These are phyloP conservation scores for Crossocerus cetratus DNA, from an alignment of 2,888 invertebrate genomes.

Conservation along the genomic window DNA sequence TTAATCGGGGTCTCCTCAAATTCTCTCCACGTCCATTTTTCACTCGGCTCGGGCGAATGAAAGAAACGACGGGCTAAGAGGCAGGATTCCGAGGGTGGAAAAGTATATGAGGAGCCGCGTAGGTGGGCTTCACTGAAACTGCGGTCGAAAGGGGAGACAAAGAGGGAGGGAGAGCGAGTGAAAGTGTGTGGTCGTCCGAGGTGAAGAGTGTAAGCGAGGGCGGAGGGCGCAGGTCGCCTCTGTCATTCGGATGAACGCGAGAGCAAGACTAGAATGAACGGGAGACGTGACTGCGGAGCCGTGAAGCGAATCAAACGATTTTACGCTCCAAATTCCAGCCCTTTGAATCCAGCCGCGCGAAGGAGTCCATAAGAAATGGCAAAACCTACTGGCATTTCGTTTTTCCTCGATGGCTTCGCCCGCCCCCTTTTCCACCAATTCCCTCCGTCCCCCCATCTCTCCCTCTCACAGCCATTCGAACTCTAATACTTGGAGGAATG, in stretches of 20 bases:
- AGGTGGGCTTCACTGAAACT: conserved; percentile 12
- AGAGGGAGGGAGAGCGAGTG: conserved; percentile 12
- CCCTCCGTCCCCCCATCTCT: no score
- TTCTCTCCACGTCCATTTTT: neutral
- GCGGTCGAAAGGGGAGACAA: neutral
- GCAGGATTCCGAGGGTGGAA: conserved; percentile 6
- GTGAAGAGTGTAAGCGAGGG: conserved; percentile 19
- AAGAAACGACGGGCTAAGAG: neutral
- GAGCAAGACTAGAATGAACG: conserved; percentile 53
- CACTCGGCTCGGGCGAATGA: neutral
- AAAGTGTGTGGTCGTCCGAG: conserved; percentile 29
- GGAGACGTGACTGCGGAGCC: conserved; percentile 66
- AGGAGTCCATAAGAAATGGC: conserved; percentile 42
- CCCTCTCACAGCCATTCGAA: neutral
- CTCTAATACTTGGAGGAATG: neutral
- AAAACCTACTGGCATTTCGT: conserved; percentile 49
- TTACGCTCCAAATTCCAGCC: conserved; percentile 72
- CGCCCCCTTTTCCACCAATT: conserved; percentile 11
- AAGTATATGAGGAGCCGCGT: conserved; percentile 23
- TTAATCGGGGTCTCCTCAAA: conserved; percentile 5
- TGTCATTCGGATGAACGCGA: conserved; percentile 32
- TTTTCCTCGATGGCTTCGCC: conserved; percentile 23
- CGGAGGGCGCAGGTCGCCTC: conserved; percentile 34
- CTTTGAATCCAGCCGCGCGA: conserved; percentile 56
- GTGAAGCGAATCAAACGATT: conserved; percentile 74